Evolutionary conservation across 2,888 invertebrate genomes (phyloP).

Genomic region (Pterobdella sp.): DNA sequence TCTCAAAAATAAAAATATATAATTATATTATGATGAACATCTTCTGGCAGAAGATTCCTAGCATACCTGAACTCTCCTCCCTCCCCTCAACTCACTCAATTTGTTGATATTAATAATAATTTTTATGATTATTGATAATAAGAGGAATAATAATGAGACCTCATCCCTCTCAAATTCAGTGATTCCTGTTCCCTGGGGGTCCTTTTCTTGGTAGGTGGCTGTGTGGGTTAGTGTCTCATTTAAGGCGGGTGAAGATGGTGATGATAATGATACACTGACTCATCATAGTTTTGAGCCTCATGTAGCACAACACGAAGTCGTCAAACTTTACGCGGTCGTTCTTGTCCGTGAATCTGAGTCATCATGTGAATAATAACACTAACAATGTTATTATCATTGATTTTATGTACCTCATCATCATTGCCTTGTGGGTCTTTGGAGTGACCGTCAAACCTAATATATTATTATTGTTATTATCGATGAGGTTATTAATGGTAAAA

Average conservation of each 20-base stretch:
- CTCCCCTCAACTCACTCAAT: no score
- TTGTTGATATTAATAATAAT: not conserved
- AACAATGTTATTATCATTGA: not conserved
- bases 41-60: not conserved
- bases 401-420: constrained; percentile 30
- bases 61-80: no score
- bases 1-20: not conserved
- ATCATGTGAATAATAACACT: not conserved
- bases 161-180: constrained; percentile 36
- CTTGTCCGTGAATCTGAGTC: constrained; percentile 57
- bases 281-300: constrained; percentile 86
- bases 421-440: constrained; percentile 25
- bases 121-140: not conserved
- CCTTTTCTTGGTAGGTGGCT: constrained; percentile 35
- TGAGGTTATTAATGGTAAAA: not conserved
- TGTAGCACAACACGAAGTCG: constrained; percentile 86
- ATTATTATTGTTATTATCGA: not conserved
- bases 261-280: constrained; percentile 58
- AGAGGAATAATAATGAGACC: constrained; percentile 22
- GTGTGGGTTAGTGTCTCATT: not conserved
- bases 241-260: not conserved
- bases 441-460: constrained; percentile 25
- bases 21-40: not conserved
- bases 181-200: constrained; percentile 28
- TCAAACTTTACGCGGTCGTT: constrained; percentile 80